Evolutionary conservation across 2,797 vertebrate genomes (phyloP), one percentile per base, ranked within the genome.

Genomic region (Gobionotothen gibberifrons): DNA sequence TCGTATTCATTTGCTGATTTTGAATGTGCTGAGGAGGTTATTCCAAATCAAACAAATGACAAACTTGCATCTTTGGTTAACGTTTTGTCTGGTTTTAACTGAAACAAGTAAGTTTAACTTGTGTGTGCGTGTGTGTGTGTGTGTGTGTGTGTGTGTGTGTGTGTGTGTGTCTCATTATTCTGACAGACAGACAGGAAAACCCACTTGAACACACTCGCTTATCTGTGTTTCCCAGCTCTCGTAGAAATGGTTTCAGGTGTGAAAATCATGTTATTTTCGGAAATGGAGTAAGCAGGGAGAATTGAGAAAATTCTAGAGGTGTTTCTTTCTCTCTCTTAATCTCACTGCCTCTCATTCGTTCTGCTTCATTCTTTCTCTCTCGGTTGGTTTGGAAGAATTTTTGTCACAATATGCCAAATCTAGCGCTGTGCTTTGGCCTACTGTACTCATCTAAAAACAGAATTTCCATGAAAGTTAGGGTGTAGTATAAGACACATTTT

Each of bases 191-290:
- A 72, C 46, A 36, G 36, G 26, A 26, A 21, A n/a, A 72, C 44
- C 29, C 26, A 63, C 59, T 72, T 11, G 21, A 14, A 48, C 52
- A 39, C 3, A 36, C 0, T 9, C 14, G 12, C 62, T 84, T 79
- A 79, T 86, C 82, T 82, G 68, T 26, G 29, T 72, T 81, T 71
- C 56, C 57, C 84, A 85, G 87, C 84, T 82, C 77, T 82, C 9
- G 4, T 60, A 44, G 71, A 78, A 81, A 72, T 64, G 19, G 52
- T 79, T 72, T 76, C 55, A 70, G 74, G 82, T 82, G 84, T 86
- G 80, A 85, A 84, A 83, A 76, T 76, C 19, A 0, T 68, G 54
- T 81, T 80, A 80, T 74, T 66, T 79, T 82, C 79, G 62, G 72
- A 81, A 77, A 57, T 81, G 55, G 51, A 68, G 40, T 53, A 21